Base-by-base conservation (phyloP, 2,113 vertebrate species). In the Semnornis frantzii region DNA sequence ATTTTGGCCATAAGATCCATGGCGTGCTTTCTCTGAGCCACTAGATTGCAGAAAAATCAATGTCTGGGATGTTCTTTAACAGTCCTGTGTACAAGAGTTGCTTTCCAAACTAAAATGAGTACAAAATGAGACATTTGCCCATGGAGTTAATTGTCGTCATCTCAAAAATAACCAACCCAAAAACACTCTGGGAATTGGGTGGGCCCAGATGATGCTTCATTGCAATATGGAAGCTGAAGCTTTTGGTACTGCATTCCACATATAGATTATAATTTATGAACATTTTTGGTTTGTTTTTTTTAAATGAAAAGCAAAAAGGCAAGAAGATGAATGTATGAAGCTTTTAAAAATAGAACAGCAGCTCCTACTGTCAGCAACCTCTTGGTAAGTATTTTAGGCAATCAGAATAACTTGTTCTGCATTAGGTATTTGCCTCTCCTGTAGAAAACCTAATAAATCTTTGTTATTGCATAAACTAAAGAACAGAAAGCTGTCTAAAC, bases 401-500 rank as follows among this genome's bases (percentile, higher is more conserved):
- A 37, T 69, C 50, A 34, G 39, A 92, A 62, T 33, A 1, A 50
- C 23, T 82, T 73, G 9, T 44, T 73, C 42, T 92, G 50, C 28
- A 33, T 69, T 76, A 39, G 16, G 18, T 39, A 6, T 77, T 74
- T 90, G 42, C 18, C 6, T 57, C 58, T 89, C 30, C 18, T 34
- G 2, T 21, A 75, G 44, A 69, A 65, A 73, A 74, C 34, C 52
- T 54, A 76, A 85, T 17, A 72, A 68, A 50, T 54, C 48, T 86
- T 80, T 79, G 25, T 89, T 23, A 89, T 89, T 94, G 33, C 57
- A 89, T 92, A 85, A 91, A 50, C 5, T 30, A 39, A 87, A 70
- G 59, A 79, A 63, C 63, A 73, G 54, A 82, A 82, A 85, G 42
- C 15, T 3, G 2, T 59, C 59, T 85, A 46, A 81, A 75, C 30